Conservation (phyloP, 2,113 vertebrate species). For the Phalacrocorax brasilianus region DNA sequence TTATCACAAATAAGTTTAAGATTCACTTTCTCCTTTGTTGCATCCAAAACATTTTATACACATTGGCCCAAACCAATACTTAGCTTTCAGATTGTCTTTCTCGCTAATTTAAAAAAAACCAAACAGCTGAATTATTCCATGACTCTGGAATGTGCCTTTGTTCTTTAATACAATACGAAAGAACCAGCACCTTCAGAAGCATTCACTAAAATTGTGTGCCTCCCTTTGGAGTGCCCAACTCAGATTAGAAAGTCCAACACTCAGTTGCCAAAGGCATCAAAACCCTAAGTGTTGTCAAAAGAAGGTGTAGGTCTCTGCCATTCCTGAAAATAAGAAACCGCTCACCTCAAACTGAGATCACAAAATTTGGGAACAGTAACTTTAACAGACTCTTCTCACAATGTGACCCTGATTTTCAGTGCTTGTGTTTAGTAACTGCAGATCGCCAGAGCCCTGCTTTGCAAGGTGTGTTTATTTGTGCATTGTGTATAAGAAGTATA, state of each 20-base stretch:
- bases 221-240: neutral
- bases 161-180: neutral
- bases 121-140: neutral
- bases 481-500: neutral
- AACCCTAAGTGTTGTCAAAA: neutral
- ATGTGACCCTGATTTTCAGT: neutral
- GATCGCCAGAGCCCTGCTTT: neutral
- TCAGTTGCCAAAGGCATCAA: neutral
- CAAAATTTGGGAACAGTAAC: neutral
- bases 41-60: neutral
- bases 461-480: slow-evolving; percentile 10
- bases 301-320: neutral
- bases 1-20: neutral
- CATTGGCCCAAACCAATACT: neutral
- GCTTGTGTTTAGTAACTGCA: neutral
- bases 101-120: neutral
- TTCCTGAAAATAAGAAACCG: neutral
- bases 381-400: neutral
- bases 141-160: neutral
- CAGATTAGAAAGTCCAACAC: neutral
- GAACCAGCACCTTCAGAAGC: neutral
- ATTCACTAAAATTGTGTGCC: neutral
- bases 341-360: neutral
- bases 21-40: neutral
- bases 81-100: neutral